These are phyloP conservation scores for Platycheirus albimanus DNA, from an alignment of 2,888 invertebrate species.

Conservation along the genomic window DNA sequence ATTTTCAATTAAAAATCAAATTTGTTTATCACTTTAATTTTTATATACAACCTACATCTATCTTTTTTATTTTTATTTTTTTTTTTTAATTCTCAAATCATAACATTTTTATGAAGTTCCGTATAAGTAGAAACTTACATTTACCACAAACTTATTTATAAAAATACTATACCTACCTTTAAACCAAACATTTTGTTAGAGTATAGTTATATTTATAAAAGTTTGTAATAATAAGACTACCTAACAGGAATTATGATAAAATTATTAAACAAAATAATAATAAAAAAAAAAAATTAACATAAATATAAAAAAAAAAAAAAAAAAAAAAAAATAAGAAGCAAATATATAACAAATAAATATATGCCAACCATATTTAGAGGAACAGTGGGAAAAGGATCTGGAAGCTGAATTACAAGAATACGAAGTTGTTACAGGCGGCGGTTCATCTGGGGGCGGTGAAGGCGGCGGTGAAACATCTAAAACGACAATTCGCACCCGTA, in stretches of 20 bases:
- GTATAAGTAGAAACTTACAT: conserved; percentile 50
- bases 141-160: conserved; percentile 55
- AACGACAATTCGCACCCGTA: conserved; percentile 80
- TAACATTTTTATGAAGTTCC: conserved; percentile 52
- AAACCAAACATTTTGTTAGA: conserved; percentile 59
- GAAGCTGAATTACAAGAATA: conserved; percentile 97
- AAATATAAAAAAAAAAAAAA: conserved; percentile 11
- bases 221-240: conserved; percentile 51
- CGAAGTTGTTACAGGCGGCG: conserved; percentile 90
- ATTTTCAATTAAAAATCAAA: conserved; percentile 33
- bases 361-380: conserved; percentile 84
- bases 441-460: conserved; percentile 73
- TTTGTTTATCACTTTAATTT: background rate
- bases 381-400: conserved; percentile 98
- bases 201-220: conserved; percentile 62
- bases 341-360: conserved; percentile 62
- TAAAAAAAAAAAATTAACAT: background rate
- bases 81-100: conserved; percentile 33
- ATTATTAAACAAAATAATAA: conserved; percentile 33
- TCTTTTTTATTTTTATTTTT: too few species aligned
- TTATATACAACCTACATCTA: too few species aligned
- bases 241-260: conserved; percentile 56
- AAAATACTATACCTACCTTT: conserved; percentile 58
- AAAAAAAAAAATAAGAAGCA: conserved; percentile 30
- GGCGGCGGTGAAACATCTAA: conserved; percentile 78